Conservation (phyloP, 1,140 invertebrate genomes). For the Solenopsis fugax region DNA sequence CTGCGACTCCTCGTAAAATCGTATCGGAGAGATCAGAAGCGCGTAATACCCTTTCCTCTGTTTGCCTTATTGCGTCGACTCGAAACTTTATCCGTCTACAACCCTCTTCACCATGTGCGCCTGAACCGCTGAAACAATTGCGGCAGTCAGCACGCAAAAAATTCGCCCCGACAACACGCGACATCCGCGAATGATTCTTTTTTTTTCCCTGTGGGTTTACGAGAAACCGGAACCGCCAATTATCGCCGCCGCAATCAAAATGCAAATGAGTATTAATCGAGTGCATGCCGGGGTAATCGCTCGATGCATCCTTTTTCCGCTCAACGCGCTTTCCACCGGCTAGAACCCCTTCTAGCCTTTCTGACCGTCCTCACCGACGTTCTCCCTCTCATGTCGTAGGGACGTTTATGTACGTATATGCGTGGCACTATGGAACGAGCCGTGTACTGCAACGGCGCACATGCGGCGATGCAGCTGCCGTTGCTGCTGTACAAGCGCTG, state of each 20-base stretch:
- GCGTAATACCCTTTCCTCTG: slow-evolving; percentile 6
- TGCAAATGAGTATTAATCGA: slow-evolving; percentile 75
- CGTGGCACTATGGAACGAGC: slow-evolving; percentile 56
- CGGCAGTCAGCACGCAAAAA: not conserved
- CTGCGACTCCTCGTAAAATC: slow-evolving; percentile 36
- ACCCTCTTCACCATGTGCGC: not conserved
- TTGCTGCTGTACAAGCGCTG: slow-evolving; percentile 76
- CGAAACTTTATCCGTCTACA: slow-evolving; percentile 7
- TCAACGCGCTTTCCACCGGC: not conserved
- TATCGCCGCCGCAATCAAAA: slow-evolving; percentile 72
- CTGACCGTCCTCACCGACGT: not conserved
- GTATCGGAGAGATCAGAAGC: not conserved
- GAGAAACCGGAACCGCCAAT: slow-evolving; percentile 68
- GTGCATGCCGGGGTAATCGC: slow-evolving; percentile 55
- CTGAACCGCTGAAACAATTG: not conserved
- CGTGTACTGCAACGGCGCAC: slow-evolving; percentile 71
- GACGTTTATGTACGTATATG: slow-evolving; percentile 39
- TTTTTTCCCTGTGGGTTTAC: slow-evolving; percentile 29
- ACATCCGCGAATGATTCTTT: not conserved
- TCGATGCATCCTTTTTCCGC: slow-evolving; percentile 39
- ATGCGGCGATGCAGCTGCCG: slow-evolving; percentile 74
- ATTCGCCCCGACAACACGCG: not conserved
- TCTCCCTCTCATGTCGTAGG: slow-evolving; percentile 15
- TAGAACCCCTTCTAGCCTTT: not conserved
- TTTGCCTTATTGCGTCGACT: not conserved